Evolutionary conservation across 2,888 invertebrate species (phyloP), one percentile per base, ranked within the genome.

Genomic region (Venusia cambrica): DNA sequence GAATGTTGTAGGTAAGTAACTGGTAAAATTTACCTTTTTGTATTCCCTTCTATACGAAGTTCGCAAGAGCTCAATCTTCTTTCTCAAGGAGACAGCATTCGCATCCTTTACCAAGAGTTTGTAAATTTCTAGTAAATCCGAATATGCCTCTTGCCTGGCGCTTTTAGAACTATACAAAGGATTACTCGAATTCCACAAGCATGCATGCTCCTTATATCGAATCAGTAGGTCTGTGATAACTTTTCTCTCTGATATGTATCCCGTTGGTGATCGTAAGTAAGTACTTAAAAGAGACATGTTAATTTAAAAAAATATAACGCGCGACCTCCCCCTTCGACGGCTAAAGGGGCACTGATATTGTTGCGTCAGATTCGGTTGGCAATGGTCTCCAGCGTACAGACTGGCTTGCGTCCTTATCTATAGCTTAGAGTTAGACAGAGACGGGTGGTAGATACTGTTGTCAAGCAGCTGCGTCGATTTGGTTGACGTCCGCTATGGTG

Each of bases 21-120:
- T n/a, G n/a, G n/a, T n/a, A n/a, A n/a, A n/a, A 41, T 46, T 45
- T 45, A 54, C 57, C 42, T 48, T 57, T 38, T 24, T 57, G 21
- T 32, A 30, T 22, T 51, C 51, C 6, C 57, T 43, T 18, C 43
- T 44, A 21, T 54, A 57, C 13, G 40, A 41, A 5, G 48, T 19
- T 18, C 54, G 32, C 46, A 48, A 37, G 29, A 47, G 42, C 22
- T 48, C 51, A 25, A 57, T 33, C 37, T 50, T 57, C 22, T 37
- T 43, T 32, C 48, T 54, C 4, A 57, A 9, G 27, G 32, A 19
- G 1, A 38, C 10, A 8, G 45, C 8, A 8, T 29, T 44, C 2
- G 45, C 45, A 2, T 27, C 11, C n/a, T 43, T 37, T 3, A 44
- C 18, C 1, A 39, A 13, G 18, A 25, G 13, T 20, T 20, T 37